Conservation (phyloP, 2,797 vertebrate species). For the Microcaecilia unicolor region DNA sequence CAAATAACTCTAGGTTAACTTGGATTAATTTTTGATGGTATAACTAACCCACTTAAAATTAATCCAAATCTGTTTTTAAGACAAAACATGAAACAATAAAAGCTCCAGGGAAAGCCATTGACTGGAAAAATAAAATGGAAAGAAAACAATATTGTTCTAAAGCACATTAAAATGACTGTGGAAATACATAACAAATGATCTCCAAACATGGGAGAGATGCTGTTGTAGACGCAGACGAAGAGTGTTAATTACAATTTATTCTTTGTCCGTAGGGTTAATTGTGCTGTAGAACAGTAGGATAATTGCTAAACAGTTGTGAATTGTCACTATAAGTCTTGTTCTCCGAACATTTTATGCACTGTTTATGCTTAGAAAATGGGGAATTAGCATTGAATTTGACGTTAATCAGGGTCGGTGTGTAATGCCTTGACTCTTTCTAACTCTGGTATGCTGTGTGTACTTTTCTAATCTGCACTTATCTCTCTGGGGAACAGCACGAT, state of each 20-base stretch:
- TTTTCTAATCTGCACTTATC: too few species aligned
- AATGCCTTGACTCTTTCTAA: too few species aligned
- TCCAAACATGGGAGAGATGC: background rate
- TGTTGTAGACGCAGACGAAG: background rate
- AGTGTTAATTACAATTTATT: background rate
- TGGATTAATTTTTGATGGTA: slow-evolving; percentile 1
- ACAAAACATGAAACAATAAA: slow-evolving; percentile 5
- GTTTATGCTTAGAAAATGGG: background rate
- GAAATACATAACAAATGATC: slow-evolving; percentile 1
- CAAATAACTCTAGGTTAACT: slow-evolving; percentile 16
- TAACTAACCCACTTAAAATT: background rate
- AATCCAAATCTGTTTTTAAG: slow-evolving; percentile 8
- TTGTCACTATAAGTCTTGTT: background rate
- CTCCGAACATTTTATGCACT: background rate
- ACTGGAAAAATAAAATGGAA: slow-evolving; percentile 1
- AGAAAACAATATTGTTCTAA: background rate
- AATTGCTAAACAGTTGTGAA: background rate
- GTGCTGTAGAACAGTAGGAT: background rate
- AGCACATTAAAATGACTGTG: slow-evolving; percentile 13
- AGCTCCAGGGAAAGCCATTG: background rate
- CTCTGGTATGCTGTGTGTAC: too few species aligned
- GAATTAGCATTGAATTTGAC: background rate
- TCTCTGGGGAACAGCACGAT: too few species aligned
- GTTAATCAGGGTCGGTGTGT: too few species aligned
- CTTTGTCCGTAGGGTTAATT: background rate